Evolutionary conservation across 2,113 vertebrate species (phyloP), one percentile per base, ranked within the genome.

Genomic region (Plecotus auritus): DNA sequence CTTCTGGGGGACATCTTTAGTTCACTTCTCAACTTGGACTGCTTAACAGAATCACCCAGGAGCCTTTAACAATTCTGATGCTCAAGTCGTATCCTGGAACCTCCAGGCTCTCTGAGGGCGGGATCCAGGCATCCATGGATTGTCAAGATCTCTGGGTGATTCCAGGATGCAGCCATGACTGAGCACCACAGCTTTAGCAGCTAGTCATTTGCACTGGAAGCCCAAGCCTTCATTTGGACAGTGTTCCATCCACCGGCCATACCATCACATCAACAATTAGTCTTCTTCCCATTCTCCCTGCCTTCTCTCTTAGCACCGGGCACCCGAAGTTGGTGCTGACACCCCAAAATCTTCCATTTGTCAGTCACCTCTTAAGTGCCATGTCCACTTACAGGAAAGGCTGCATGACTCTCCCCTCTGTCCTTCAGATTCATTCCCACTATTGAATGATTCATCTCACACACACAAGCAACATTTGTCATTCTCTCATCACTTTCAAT

Each of bases 371-470:
- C 32, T 35, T 70, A 66, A 81, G 1, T 2, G 67, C 40, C 42
- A 28, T 13, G 22, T 13, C 45, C 12, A 2, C 47, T 72, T 47
- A 18, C 3, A 16, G 40, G 69, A 56, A 49, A 67, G 0, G 16
- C 47, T 35, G 17, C 66, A 14, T 9, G 66, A 54, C 23, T 85
- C 85, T n/a, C 23, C 16, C 47, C 20, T 23, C 32, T 4, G 10
- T n/a, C 66, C 77, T 85, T 73, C n/a, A 20, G 6, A 51, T 70
- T 32, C 42, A 13, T 3, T 47, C 83, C 83, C 13, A 26, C 42
- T 23, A 64, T 2, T 6, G 22, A 64, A 32, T 94, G 92, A 97
- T 14, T 97, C 97, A 96, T 45, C 61, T 76, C 77, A 7, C 3
- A 22, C 6, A 32, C 66, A 23, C 14, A 11, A 0, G n/a, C 2